A percentile compares a stretch with the other conserved stretches of the same genome.
phyloP scores from a whole-genome alignment of 1,140 invertebrate genomes.

The Steinernema khuongi region DNA sequence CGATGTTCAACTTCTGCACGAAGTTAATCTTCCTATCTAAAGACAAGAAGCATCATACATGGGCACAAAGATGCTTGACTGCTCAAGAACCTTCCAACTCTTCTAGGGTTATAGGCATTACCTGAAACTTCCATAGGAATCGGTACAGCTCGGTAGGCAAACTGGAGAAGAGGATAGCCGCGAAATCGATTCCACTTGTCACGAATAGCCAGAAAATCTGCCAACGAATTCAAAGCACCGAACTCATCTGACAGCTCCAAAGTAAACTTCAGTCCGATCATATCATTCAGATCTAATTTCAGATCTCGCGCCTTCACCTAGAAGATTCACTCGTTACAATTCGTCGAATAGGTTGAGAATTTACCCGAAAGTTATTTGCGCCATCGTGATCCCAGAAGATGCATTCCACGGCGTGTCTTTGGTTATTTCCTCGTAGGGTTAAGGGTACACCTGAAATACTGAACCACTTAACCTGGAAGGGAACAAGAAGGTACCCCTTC shows the following conservation, averaged over 20 bases:
- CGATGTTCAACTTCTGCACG: constrained; percentile 5
- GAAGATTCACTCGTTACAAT: not conserved
- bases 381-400: not conserved
- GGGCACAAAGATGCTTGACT: too few species aligned
- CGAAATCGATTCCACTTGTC: not conserved
- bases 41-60: too few species aligned
- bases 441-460: not conserved
- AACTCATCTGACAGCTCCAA: not conserved
- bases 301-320: not conserved
- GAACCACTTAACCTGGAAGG: not conserved
- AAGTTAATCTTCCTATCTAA: not conserved
- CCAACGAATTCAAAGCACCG: not conserved
- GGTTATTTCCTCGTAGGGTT: not conserved
- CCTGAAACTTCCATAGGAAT: not conserved
- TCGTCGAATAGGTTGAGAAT: not conserved
- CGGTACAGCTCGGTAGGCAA: not conserved
- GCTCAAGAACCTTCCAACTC: not conserved
- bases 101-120: not conserved
- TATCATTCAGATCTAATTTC: not conserved
- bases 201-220: not conserved
- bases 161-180: not conserved
- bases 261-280: not conserved
- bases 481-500: not conserved
- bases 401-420: not conserved
- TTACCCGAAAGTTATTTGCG: not conserved